A percentile compares a stretch with the other conserved stretches of the same genome.
Conservation (phyloP, 2,888 invertebrate species). For the Drosophila algonquin region DNA sequence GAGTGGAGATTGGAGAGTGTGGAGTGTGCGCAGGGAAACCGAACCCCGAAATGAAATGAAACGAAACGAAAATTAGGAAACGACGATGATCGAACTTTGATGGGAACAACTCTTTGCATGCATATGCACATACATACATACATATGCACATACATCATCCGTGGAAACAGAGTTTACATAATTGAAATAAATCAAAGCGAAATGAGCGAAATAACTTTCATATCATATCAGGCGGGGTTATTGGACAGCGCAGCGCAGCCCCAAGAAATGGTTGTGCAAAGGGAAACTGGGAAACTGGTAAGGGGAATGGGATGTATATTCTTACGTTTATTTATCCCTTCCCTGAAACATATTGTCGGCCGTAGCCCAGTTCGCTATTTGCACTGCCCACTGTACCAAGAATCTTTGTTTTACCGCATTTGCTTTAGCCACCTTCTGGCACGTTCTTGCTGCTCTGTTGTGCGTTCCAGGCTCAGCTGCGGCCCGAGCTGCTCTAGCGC, state of each 20-base stretch:
- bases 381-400: too few relatives aligned
- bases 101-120: constrained; percentile 22
- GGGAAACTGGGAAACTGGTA: constrained; percentile 9
- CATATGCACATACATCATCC: constrained; percentile 8
- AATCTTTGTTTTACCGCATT: too few relatives aligned
- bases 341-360: too few relatives aligned
- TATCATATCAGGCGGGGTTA: constrained; percentile 12
- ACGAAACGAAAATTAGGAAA: constrained; percentile 36
- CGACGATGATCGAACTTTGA: constrained; percentile 42
- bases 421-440: too few relatives aligned
- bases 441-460: too few relatives aligned
- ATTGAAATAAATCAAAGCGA: constrained; percentile 37
- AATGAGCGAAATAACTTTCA: constrained; percentile 36
- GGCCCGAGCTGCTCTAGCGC: too few relatives aligned
- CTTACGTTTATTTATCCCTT: too few relatives aligned
- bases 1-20: constrained; percentile 1
- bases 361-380: too few relatives aligned
- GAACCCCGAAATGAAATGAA: not conserved
- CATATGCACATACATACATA: too few relatives aligned
- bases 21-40: constrained; percentile 15
- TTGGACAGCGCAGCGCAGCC: not conserved
- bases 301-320: too few relatives aligned
- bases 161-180: constrained; percentile 36
- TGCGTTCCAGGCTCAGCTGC: too few relatives aligned
- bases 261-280: not conserved